Evolutionary conservation across 2,888 invertebrate species (phyloP).

Genomic region (Epirrhoe tristata): DNA sequence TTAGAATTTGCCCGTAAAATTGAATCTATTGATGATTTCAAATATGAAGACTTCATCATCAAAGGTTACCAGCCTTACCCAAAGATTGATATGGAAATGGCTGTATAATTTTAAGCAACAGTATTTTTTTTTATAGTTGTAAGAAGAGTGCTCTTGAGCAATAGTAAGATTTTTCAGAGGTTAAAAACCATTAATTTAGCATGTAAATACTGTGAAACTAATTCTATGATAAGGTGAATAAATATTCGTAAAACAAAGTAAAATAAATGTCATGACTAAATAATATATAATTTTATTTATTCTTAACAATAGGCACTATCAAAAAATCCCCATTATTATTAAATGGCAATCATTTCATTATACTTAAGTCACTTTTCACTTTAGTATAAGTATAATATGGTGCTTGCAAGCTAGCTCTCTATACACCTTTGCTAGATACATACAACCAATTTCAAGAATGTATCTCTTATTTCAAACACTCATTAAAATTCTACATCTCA

Average conservation of each 20-base stretch:
- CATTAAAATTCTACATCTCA: background rate
- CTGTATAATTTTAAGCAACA: conserved; percentile 76
- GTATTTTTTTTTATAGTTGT: conserved; percentile 1
- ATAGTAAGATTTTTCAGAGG: background rate
- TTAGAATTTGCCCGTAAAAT: conserved; percentile 91
- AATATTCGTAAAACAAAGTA: conserved; percentile 2
- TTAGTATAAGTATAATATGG: background rate
- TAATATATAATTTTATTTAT: conserved; percentile 53
- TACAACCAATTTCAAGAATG: background rate
- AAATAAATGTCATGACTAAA: conserved; percentile 16
- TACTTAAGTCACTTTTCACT: conserved; percentile 1
- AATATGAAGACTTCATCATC: conserved; percentile 93
- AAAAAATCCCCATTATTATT: conserved; percentile 64
- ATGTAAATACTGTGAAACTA: background rate
- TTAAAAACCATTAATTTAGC: background rate
- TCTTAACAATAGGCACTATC: conserved; percentile 57
- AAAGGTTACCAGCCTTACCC: conserved; percentile 94
- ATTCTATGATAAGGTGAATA: background rate
- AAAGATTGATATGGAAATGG: conserved; percentile 97
- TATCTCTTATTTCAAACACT: background rate
- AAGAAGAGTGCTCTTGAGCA: background rate
- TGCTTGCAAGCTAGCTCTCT: conserved; percentile 19
- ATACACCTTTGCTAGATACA: background rate
- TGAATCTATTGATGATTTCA: conserved; percentile 93
- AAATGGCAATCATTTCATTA: conserved; percentile 54